Evolutionary conservation across 2,888 invertebrate genomes (phyloP).

Genomic region (Mythimna lalbum): DNA sequence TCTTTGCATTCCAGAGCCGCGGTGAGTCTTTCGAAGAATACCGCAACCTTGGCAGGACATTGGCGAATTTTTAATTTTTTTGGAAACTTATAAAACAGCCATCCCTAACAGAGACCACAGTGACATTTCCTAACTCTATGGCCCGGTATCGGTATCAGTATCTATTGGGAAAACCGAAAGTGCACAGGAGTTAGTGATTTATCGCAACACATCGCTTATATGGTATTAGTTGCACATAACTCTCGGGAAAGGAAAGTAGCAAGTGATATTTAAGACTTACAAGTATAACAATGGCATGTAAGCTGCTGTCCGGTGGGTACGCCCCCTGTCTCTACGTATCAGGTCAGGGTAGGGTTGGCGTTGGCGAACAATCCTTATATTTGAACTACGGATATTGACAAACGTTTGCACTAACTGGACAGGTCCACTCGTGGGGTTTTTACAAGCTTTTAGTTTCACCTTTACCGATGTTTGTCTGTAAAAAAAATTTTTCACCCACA

Average conservation of each 20-base stretch:
- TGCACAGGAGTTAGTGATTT: slow-evolving; percentile 46
- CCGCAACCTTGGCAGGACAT: too few species aligned
- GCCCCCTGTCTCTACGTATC: slow-evolving; percentile 38
- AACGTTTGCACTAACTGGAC: too few species aligned
- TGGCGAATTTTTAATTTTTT: background rate
- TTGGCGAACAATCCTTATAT: slow-evolving; percentile 26
- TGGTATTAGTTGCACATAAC: slow-evolving; percentile 60
- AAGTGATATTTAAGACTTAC: slow-evolving; percentile 59
- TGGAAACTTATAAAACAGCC: background rate
- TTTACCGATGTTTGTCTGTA: too few species aligned
- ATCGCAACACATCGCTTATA: slow-evolving; percentile 59
- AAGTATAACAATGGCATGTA: slow-evolving; percentile 62
- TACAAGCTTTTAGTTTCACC: too few species aligned
- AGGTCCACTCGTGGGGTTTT: too few species aligned
- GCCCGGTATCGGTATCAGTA: background rate
- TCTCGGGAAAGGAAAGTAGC: slow-evolving; percentile 59
- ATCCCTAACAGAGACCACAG: background rate
- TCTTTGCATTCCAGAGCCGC: too few species aligned
- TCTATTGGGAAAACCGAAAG: slow-evolving; percentile 34
- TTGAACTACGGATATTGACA: too few species aligned
- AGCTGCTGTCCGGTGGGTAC: slow-evolving; percentile 41
- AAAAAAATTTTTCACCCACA: too few species aligned
- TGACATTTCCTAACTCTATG: background rate
- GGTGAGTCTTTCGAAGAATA: too few species aligned
- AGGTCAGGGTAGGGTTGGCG: slow-evolving; percentile 57